Base-by-base conservation (phyloP, 2,888 invertebrate genomes). In the Oscheius sp. region DNA sequence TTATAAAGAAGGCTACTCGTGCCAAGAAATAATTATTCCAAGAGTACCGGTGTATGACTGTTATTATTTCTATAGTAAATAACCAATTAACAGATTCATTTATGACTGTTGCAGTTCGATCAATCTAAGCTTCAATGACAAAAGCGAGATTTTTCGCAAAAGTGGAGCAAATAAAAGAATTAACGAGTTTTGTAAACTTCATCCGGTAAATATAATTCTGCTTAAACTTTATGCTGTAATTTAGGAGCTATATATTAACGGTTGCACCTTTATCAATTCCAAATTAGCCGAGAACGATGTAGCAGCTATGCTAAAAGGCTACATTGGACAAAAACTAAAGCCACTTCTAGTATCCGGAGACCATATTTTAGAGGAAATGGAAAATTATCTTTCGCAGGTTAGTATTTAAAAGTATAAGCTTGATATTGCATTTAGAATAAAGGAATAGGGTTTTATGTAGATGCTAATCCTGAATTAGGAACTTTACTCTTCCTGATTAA, bases 401-500 rank as follows among this genome's bases (percentile, higher is more conserved):
- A 25, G 23, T 17, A 25, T 4, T 23, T 20, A 45, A 15, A 8
- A 6, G 6, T 45, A 17, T 17, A 15, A 17, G 17, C 17, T 6
- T n/a, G 20, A 6, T 45, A 8, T 45, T n/a, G 8, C 12, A 15
- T 55, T 33, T 34, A 55, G 55, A 15, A 55, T 4, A 15, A 20
- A 17, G 33, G 34, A 33, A 17, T 55, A 10, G 34, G 34, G 20
- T 55, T 55, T n/a, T 33, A 55, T 55, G 15, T 55, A 5, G 55
- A 55, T 34, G 34, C 34, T 17, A 33, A 15, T 20, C 55, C 55
- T 8, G 55, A 55, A 12, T 55, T 55, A 5, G 55, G 55, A 55
- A 55, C 55, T 33, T 34, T 55, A 1, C 33, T 55, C n/a, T 55
- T 55, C 33, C 34, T 55, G 5, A 23, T 55, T 3, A 55, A 55